A percentile compares a stretch with the other conserved stretches of the same genome.
Conservation (phyloP, 1,140 invertebrate genomes). For the Pogonus chalceus region DNA sequence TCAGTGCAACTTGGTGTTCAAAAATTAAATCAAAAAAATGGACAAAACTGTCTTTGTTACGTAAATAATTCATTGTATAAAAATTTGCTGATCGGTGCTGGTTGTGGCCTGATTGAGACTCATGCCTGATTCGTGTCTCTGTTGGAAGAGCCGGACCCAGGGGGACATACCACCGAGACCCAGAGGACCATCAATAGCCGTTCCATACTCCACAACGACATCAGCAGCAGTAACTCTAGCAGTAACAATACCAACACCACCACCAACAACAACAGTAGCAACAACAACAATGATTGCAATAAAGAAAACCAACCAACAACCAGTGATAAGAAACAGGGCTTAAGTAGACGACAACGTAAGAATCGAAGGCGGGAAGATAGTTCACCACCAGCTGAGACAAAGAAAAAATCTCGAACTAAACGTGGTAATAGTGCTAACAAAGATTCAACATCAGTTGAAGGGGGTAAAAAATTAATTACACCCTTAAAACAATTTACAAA, state of each 20-base stretch:
- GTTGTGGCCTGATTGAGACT: neutral
- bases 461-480: conserved; percentile 13
- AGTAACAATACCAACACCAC: conserved; percentile 21
- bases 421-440: neutral
- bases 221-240: conserved; percentile 25
- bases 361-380: conserved; percentile 27
- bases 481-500: conserved; percentile 31
- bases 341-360: conserved; percentile 25
- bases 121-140: neutral
- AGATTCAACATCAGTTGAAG: neutral
- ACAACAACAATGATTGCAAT: conserved; percentile 21
- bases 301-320: conserved; percentile 30
- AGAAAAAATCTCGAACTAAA: conserved; percentile 14
- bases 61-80: too few species aligned
- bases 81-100: too few species aligned
- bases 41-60: too few species aligned
- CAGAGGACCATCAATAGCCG: conserved; percentile 26
- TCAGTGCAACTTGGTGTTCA: too few species aligned
- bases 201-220: conserved; percentile 21
- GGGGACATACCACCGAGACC: conserved; percentile 24
- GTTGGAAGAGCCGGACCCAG: conserved; percentile 33
- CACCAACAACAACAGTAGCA: neutral
- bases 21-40: too few species aligned
- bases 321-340: conserved; percentile 13
- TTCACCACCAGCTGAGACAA: conserved; percentile 25